Evolutionary conservation across 2,888 invertebrate species (phyloP).

Genomic region (Camponotus fellah): DNA sequence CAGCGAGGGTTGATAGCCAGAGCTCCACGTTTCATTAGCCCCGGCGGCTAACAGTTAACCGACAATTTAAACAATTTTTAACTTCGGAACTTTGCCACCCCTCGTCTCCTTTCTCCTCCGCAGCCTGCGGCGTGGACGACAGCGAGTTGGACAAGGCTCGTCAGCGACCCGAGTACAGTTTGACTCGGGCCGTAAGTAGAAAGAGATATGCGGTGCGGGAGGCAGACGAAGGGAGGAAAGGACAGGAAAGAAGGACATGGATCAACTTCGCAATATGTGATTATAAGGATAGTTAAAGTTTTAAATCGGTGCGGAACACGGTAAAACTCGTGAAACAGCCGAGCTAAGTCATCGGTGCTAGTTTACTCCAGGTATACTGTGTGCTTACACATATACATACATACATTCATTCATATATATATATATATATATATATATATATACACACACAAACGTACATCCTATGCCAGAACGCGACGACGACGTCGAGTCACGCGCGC

Average conservation of each 20-base stretch:
- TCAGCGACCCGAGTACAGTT: conserved; percentile 68
- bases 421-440: background rate
- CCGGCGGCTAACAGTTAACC: conserved; percentile 84
- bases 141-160: conserved; percentile 70
- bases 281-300: conserved; percentile 83
- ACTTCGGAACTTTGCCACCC: conserved; percentile 79
- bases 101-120: conserved; percentile 60
- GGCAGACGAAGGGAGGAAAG: conserved; percentile 10
- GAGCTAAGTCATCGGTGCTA: conserved; percentile 50
- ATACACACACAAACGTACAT: background rate
- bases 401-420: background rate
- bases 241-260: conserved; percentile 56
- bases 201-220: conserved; percentile 24
- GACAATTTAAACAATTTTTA: conserved; percentile 85
- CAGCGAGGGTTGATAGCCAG: conserved; percentile 67
- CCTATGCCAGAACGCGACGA: background rate
- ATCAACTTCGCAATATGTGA: conserved; percentile 83
- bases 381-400: background rate
- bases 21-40: conserved; percentile 83
- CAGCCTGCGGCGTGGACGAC: conserved; percentile 74
- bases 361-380: conserved; percentile 32
- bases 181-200: conserved; percentile 45
- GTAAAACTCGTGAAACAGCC: conserved; percentile 63
- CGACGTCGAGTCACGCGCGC: conserved; percentile 48
- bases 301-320: conserved; percentile 80